These are phyloP conservation scores for Oxycera nigricornis DNA, from an alignment of 2,888 invertebrate genomes.

Conservation along the genomic window DNA sequence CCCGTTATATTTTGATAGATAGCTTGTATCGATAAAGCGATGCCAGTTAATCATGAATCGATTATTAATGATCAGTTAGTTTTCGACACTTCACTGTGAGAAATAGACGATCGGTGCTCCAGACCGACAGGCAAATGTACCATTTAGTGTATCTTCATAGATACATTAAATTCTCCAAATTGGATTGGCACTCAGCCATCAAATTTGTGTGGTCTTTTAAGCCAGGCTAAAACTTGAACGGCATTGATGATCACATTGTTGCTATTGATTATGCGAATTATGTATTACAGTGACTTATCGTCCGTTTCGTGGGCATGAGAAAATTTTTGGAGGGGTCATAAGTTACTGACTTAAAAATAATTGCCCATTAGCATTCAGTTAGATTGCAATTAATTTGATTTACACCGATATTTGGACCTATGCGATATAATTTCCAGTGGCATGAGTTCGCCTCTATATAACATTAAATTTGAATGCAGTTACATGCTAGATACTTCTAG, in stretches of 20 bases:
- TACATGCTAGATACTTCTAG: too few species aligned
- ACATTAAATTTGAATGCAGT: not conserved
- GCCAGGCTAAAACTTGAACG: not conserved
- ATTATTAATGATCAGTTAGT: slow-evolving; percentile 28
- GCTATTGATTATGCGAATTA: not conserved
- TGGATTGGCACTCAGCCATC: not conserved
- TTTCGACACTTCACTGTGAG: slow-evolving; percentile 36
- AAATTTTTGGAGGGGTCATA: slow-evolving; percentile 2
- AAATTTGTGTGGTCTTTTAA: slow-evolving; percentile 27
- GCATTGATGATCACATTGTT: not conserved
- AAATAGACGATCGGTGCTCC: slow-evolving; percentile 11
- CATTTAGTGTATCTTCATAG: not conserved
- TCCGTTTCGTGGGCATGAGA: not conserved
- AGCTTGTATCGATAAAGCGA: slow-evolving; percentile 7
- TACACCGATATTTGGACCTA: slow-evolving; percentile 2
- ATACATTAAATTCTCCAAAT: not conserved
- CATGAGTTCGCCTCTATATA: not conserved
- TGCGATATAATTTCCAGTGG: slow-evolving; percentile 13
- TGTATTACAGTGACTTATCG: slow-evolving; percentile 1
- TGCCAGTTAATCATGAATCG: slow-evolving; percentile 36
- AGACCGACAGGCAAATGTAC: not conserved
- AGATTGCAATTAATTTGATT: slow-evolving; percentile 29
- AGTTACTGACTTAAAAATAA: slow-evolving; percentile 19
- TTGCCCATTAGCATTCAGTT: slow-evolving; percentile 32
- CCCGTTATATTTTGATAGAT: slow-evolving; percentile 31